Conservation (phyloP, 2,797 vertebrate genomes). For the Diplodus sargus region DNA sequence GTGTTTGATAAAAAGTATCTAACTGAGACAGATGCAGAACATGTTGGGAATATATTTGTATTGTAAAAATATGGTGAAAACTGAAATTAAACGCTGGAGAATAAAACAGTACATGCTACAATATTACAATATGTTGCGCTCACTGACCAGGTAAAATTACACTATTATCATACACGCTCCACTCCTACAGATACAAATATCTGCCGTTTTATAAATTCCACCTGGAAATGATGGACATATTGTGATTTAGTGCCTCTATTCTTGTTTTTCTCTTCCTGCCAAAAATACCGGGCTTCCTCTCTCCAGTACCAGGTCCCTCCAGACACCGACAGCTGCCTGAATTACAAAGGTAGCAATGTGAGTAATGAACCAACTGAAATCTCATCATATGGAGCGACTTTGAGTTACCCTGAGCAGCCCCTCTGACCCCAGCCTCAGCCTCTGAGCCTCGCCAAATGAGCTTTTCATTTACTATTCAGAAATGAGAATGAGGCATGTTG, state of each 20-base stretch:
- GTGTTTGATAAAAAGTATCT: neutral
- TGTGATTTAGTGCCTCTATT: constrained; percentile 45
- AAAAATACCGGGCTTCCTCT: constrained; percentile 42
- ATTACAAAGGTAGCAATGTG: constrained; percentile 62
- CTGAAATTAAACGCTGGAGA: constrained; percentile 27
- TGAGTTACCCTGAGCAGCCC: constrained; percentile 59
- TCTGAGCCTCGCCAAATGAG: constrained; percentile 72
- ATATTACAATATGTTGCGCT: neutral
- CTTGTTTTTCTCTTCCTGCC: constrained; percentile 35
- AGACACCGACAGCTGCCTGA: constrained; percentile 66
- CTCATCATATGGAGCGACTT: constrained; percentile 71
- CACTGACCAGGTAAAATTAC: constrained; percentile 27
- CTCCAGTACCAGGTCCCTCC: constrained; percentile 30
- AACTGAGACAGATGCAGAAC: neutral
- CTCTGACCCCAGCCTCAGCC: constrained; percentile 51
- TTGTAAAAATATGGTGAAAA: neutral
- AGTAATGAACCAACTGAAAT: constrained; percentile 72
- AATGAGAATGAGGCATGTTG: constrained; percentile 59
- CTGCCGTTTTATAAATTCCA: constrained; percentile 1
- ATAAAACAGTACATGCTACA: constrained; percentile 26
- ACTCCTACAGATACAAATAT: constrained; percentile 23
- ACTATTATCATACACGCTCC: constrained; percentile 25
- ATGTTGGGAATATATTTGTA: neutral
- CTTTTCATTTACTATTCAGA: constrained; percentile 77
- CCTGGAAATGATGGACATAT: constrained; percentile 33